Base-by-base conservation (phyloP, 2,888 invertebrate species). In the Nomada fabriciana region DNA sequence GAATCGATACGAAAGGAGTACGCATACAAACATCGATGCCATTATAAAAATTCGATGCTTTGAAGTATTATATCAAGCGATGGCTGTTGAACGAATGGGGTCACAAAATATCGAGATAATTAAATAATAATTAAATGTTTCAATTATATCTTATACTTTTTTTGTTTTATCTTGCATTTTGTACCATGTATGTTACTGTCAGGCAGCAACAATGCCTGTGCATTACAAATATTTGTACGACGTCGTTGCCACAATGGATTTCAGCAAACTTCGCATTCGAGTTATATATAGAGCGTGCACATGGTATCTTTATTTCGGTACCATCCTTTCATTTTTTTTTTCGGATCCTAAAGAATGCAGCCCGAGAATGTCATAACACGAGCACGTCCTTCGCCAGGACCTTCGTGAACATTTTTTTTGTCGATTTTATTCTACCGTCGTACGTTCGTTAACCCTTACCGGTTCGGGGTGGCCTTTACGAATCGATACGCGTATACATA, bases 381-480 rank as follows among this genome's bases (percentile, higher is more conserved):
- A 63, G 64, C 77, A 69, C 76, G 87, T 83, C 86, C 87, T 87
- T 85, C 87, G 76, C 47, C 43, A 69, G 76, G 81, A 76, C 85
- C 87, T 87, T 87, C 83, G 77, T 50, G 79, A 85, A 68, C 71
- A 79, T 85, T 70, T 78, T 57, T 59, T 29, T 4, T 52, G 67
- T 68, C 71, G 75, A 69, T 73, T 83, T 77, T 75, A 71, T 80
- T 78, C 76, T 77, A 53, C 55, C 61, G 60, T 50, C n/a, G 29
- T 52, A 75, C 80, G 82, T 86, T 84, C 87, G 80, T 87, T 87
- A 82, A 87, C 84, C 87, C 80, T 78, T 63, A 60, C 63, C 68
- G 73, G 63, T 76, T 55, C 42, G 55, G 65, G 42, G 11, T 69
- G 77, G 85, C 85, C 87, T 87, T 85, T 83, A 52, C 76, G 67